Base-by-base conservation (phyloP, 2,113 vertebrate species). In the Labeo catla region DNA sequence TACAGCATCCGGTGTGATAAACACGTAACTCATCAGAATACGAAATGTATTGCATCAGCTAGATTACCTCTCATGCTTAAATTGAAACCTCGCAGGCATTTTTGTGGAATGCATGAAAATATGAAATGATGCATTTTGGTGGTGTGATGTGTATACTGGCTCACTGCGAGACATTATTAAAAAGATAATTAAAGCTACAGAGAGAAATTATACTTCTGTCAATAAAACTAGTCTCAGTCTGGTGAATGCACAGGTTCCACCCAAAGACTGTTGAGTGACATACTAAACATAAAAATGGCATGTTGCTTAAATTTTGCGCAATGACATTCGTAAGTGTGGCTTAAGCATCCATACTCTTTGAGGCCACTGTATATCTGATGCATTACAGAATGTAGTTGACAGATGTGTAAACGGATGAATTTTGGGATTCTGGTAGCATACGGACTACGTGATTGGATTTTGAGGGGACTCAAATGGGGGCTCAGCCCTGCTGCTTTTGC, bases 1-100 rank as follows among this genome's bases (percentile, higher is more conserved):
- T 63, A 5, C 57, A 78, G 39, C 72, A 83, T 70, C 39, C 52
- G 73, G 70, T 84, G 65, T 74, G 34, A 86, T 10, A 61, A 86
- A 73, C 52, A 79, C 43, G n/a, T 43, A 10, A 63, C 36, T 47
- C 28, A 61, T 82, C 52, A 52, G 19, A 61, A 73, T 65, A 52
- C 74, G 15, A 63, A 80, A 66, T 80, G 11, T 4, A 79, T 23
- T 73, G 52, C 52, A 39, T 34, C 39, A n/a, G n/a, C 66, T 76
- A 77, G 34, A 65, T 39, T 21, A 70, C 21, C 43, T 74, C 11
- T 47, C 19, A 23, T 43, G 61, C 15, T 79, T 45, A 10, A 59
- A 45, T 57, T n/a, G 8, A 84, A 74, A 19, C 68, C 65, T 57
- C 1, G 9, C 50, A 74, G 34, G 21, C 82, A 72, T 54, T 50